Percentiles rank a stretch among this genome's conserved stretches.
Evolutionary conservation across 2,888 invertebrate species (phyloP).

Genomic region (Polydrusus pterygomalis): DNA sequence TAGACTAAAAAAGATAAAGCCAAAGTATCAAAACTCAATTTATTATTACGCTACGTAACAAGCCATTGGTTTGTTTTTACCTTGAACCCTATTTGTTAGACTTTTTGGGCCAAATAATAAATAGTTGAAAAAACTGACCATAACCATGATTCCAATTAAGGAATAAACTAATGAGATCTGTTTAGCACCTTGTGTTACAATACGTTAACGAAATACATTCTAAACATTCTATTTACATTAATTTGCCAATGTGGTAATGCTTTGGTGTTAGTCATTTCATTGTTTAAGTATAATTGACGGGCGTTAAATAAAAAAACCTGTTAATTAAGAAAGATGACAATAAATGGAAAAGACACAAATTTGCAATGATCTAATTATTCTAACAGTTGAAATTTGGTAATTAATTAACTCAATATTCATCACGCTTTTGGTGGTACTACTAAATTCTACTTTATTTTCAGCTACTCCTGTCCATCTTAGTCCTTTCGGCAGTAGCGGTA

Average conservation of each 20-base stretch:
- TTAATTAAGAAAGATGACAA: not conserved
- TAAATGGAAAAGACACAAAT: not conserved
- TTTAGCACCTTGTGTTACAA: not conserved
- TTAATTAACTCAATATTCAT: too few species aligned
- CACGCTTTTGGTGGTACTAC: too few species aligned
- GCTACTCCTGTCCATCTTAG: conserved; percentile 84
- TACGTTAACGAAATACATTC: not conserved
- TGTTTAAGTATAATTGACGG: not conserved
- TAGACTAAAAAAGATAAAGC: too few species aligned
- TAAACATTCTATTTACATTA: not conserved
- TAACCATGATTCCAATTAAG: conserved; percentile 12
- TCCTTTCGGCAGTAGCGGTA: conserved; percentile 80
- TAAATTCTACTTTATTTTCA: conserved; percentile 67
- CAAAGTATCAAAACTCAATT: too few species aligned
- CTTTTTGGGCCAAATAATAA: not conserved
- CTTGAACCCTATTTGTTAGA: not conserved
- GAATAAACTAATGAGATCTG: not conserved
- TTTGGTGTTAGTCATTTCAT: conserved; percentile 4
- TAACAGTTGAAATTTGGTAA: too few species aligned
- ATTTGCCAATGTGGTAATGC: not conserved
- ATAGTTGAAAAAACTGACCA: conserved; percentile 19
- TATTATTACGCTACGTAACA: too few species aligned
- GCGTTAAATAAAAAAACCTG: not conserved
- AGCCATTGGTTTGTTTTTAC: not conserved
- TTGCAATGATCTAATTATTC: not conserved